Evolutionary conservation across 2,888 invertebrate genomes (phyloP).

Genomic region (Emmelina monodactyla): DNA sequence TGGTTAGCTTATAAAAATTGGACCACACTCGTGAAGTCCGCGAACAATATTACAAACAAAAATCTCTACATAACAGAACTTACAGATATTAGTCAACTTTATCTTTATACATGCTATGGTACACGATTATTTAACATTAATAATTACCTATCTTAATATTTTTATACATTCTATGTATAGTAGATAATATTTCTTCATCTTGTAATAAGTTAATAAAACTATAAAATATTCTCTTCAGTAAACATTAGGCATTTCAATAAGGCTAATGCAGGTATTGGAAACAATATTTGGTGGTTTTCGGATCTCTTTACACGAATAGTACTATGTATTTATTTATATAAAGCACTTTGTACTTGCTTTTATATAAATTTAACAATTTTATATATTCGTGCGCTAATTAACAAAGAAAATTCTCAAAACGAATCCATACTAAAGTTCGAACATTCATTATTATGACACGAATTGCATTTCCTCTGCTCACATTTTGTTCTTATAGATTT

Average conservation of each 20-base stretch:
- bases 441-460: too few species aligned
- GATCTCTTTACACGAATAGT: slow-evolving; percentile 38
- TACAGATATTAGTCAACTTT: slow-evolving; percentile 65
- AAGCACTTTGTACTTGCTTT: slow-evolving; percentile 63
- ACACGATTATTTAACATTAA: slow-evolving; percentile 62
- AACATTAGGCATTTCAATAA: slow-evolving; percentile 60
- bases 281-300: slow-evolving; percentile 59
- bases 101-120: slow-evolving; percentile 61
- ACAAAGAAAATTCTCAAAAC: too few species aligned
- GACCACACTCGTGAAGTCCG: slow-evolving; percentile 58
- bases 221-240: slow-evolving; percentile 63
- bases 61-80: slow-evolving; percentile 67
- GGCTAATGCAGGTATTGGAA: slow-evolving; percentile 61
- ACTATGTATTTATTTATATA: slow-evolving; percentile 36
- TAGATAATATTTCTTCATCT: slow-evolving; percentile 57
- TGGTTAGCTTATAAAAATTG: slow-evolving; percentile 67
- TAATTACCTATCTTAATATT: slow-evolving; percentile 48
- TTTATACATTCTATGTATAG: slow-evolving; percentile 64
- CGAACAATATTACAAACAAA: slow-evolving; percentile 66
- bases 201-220: slow-evolving; percentile 67
- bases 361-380: too few species aligned
- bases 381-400: too few species aligned
- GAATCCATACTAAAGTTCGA: too few species aligned
- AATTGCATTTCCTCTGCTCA: too few species aligned
- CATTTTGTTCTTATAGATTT: too few species aligned